Percentiles rank a stretch among this genome's conserved stretches.
These are phyloP conservation scores for Luperina testacea DNA, from an alignment of 2,888 invertebrate genomes.

Conservation along the genomic window DNA sequence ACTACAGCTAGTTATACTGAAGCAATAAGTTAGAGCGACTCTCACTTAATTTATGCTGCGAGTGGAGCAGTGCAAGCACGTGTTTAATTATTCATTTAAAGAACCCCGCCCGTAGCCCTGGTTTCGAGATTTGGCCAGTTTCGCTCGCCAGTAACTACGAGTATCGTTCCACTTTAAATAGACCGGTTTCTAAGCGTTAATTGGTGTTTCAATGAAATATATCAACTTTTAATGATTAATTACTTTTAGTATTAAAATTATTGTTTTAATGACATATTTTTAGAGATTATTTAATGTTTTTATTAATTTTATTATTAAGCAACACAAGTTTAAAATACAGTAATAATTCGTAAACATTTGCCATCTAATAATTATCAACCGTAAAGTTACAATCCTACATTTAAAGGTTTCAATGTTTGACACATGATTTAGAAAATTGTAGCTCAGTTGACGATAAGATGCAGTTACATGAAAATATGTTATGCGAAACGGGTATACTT, in stretches of 20 bases:
- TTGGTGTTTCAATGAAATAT: constrained; percentile 47
- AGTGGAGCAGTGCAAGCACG: constrained; percentile 55
- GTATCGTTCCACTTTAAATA: constrained; percentile 57
- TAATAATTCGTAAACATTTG: not conserved
- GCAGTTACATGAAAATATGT: not conserved
- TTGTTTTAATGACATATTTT: not conserved
- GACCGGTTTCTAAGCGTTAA: constrained; percentile 57
- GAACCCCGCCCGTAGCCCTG: constrained; percentile 56
- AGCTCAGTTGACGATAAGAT: no score
- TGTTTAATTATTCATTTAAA: constrained; percentile 70
- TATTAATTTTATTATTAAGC: constrained; percentile 2
- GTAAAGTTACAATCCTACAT: not conserved
- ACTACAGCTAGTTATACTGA: constrained; percentile 18
- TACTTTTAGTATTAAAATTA: not conserved
- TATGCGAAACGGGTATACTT: not conserved
- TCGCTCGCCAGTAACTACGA: constrained; percentile 40
- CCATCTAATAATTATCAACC: not conserved
- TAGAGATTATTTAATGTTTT: constrained; percentile 2
- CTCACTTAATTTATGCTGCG: constrained; percentile 54
- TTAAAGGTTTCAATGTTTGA: constrained; percentile 3
- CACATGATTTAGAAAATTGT: not conserved
- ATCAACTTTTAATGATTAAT: constrained; percentile 20
- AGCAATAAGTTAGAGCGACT: constrained; percentile 43
- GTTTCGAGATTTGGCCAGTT: constrained; percentile 60
- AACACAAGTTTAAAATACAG: not conserved